These are phyloP conservation scores for Conus ventricosus DNA, from an alignment of 1,140 invertebrate species.

Conservation along the genomic window DNA sequence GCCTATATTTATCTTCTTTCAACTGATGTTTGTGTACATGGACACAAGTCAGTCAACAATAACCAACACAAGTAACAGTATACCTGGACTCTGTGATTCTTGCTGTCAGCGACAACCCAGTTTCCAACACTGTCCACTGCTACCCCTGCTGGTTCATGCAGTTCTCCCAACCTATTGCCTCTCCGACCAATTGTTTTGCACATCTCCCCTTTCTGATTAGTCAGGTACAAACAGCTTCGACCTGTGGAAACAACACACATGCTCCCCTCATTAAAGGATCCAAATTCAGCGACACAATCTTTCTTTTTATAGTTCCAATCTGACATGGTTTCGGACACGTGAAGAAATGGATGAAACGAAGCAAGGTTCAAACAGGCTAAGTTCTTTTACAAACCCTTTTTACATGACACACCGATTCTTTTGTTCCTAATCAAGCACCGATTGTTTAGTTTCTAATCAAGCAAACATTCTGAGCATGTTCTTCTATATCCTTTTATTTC, in stretches of 20 bases:
- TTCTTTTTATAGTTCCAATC: too few relatives aligned
- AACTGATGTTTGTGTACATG: too few relatives aligned
- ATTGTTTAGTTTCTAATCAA: too few relatives aligned
- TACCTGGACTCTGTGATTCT: conserved; percentile 93
- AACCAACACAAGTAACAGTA: conserved; percentile 64
- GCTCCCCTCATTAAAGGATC: neutral
- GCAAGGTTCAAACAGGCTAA: too few relatives aligned
- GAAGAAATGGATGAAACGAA: neutral
- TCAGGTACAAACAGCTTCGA: conserved; percentile 49
- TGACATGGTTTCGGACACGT: neutral
- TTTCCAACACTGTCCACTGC: conserved; percentile 58
- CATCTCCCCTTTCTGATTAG: conserved; percentile 43
- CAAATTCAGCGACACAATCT: too few relatives aligned
- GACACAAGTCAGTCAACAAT: too few relatives aligned
- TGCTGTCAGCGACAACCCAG: conserved; percentile 91
- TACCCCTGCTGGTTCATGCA: conserved; percentile 60
- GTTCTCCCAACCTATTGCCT: conserved; percentile 50
- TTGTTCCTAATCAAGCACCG: too few relatives aligned
- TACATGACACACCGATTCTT: too few relatives aligned
- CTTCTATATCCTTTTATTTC: too few relatives aligned
- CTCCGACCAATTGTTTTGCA: conserved; percentile 43
- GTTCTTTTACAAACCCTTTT: too few relatives aligned
- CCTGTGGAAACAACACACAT: conserved; percentile 34
- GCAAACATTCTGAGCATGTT: too few relatives aligned
- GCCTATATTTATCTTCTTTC: too few relatives aligned